Conservation (phyloP, 2,888 invertebrate genomes). For the Mermis nigrescens region DNA sequence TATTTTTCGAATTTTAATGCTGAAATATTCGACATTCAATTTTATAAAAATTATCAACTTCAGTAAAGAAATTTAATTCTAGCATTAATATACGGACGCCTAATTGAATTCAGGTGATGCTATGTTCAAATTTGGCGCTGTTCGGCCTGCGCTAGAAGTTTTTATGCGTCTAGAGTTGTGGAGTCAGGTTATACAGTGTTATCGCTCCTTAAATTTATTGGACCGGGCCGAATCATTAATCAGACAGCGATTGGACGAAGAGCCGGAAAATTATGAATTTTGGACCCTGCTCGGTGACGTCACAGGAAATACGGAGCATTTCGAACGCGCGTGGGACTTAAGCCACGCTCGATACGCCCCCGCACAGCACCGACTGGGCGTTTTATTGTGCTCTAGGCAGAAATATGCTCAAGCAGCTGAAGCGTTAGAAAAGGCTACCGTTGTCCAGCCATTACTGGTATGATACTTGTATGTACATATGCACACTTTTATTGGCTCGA, state of each 20-base stretch:
- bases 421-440: constrained; percentile 28
- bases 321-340: constrained; percentile 73
- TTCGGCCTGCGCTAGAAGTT: constrained; percentile 34
- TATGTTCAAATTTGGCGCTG: constrained; percentile 30
- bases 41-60: too few relatives aligned
- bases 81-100: too few relatives aligned
- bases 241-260: constrained; percentile 47
- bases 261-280: constrained; percentile 60
- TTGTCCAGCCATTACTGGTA: constrained; percentile 10
- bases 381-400: constrained; percentile 50
- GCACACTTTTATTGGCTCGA: too few relatives aligned
- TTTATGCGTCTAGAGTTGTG: constrained; percentile 49
- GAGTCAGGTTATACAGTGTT: constrained; percentile 81
- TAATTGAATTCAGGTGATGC: too few relatives aligned
- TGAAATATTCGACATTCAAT: too few relatives aligned
- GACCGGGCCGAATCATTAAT: constrained; percentile 81
- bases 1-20: not conserved
- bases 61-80: too few relatives aligned
- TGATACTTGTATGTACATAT: not conserved
- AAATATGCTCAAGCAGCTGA: constrained; percentile 29
- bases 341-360: constrained; percentile 59
- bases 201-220: constrained; percentile 56
- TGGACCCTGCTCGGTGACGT: constrained; percentile 82
- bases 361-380: constrained; percentile 71
- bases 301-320: constrained; percentile 54